Evolutionary conservation across 2,888 invertebrate species (phyloP).

Genomic region (Argyra leucocephala): DNA sequence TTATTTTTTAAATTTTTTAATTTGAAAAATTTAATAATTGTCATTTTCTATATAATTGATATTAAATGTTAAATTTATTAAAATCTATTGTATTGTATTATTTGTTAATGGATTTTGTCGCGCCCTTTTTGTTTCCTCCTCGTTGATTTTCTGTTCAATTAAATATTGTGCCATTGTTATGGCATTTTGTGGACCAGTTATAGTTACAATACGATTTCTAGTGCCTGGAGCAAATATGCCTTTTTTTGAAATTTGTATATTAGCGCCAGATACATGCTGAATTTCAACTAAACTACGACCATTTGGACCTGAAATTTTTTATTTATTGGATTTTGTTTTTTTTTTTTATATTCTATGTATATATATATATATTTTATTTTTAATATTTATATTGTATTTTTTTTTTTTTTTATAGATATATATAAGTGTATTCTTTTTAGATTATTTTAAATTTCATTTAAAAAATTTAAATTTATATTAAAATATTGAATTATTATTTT

Average conservation of each 20-base stretch:
- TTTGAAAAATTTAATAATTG: conserved; percentile 2
- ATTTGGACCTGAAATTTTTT: conserved; percentile 62
- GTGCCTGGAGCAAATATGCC: conserved; percentile 95
- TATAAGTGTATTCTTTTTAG: background rate
- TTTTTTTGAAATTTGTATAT: conserved; percentile 97
- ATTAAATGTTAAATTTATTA: conserved; percentile 1
- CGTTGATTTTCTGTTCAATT: conserved; percentile 92
- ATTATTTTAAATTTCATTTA: background rate
- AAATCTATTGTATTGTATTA: conserved; percentile 17
- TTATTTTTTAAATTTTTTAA: background rate
- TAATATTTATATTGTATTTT: background rate
- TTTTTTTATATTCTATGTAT: background rate
- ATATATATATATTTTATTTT: background rate
- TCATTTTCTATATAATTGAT: background rate
- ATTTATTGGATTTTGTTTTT: conserved; percentile 17
- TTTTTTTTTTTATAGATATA: background rate
- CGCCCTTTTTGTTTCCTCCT: conserved; percentile 91
- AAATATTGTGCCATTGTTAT: conserved; percentile 88
- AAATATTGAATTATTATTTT: background rate
- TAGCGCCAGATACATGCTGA: conserved; percentile 93
- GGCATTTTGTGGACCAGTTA: conserved; percentile 79
- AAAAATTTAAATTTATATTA: background rate
- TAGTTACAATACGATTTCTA: conserved; percentile 93
- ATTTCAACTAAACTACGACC: conserved; percentile 94
- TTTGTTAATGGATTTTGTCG: conserved; percentile 70